Evolutionary conservation across 2,113 vertebrate species (phyloP).

Genomic region (Sylvietta virens): DNA sequence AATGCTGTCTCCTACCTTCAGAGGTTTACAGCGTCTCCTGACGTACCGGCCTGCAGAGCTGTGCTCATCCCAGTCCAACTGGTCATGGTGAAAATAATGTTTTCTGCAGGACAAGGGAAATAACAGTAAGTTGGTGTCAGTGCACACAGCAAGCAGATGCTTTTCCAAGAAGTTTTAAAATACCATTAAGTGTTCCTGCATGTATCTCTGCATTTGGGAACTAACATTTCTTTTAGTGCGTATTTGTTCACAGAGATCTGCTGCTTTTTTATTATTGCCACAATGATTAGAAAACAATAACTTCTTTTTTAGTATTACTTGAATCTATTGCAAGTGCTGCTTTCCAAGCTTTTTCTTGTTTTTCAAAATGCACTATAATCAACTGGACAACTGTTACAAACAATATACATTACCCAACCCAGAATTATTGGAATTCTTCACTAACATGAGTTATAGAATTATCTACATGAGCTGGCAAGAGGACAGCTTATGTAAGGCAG

Average conservation of each 20-base stretch:
- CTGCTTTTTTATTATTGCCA: not conserved
- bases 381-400: not conserved
- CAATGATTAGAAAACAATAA: not conserved
- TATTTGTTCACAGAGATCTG: not conserved
- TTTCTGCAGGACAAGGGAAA: conserved; percentile 72
- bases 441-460: not conserved
- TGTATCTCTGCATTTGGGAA: not conserved
- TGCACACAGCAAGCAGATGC: not conserved
- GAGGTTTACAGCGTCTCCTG: conserved; percentile 88
- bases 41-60: conserved; percentile 88
- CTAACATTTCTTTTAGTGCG: not conserved
- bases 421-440: not conserved
- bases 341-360: not conserved
- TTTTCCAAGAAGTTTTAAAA: not conserved
- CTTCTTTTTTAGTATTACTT: not conserved
- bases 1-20: conserved; percentile 76
- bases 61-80: conserved; percentile 89
- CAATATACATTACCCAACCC: not conserved
- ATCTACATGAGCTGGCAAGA: not conserved
- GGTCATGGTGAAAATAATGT: conserved; percentile 83
- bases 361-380: not conserved
- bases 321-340: not conserved
- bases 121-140: not conserved
- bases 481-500: not conserved
- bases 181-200: not conserved